These are phyloP conservation scores for Pristis pectinata DNA, from an alignment of 2,797 vertebrate species.

Conservation along the genomic window DNA sequence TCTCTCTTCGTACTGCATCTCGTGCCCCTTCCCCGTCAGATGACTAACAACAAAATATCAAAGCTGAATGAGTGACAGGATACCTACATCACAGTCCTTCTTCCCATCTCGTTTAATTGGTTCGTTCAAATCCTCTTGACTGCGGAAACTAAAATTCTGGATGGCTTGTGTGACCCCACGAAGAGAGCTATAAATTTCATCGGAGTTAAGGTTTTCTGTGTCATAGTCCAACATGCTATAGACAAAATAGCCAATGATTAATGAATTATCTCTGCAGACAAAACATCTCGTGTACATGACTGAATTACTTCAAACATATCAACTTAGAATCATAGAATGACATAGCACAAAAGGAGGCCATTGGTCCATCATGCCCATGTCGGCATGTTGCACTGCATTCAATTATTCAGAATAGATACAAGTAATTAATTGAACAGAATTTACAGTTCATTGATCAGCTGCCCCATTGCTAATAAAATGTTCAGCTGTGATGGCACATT, in stretches of 20 bases:
- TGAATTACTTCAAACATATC: slow-evolving; percentile 19
- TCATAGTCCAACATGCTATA: slow-evolving; percentile 91
- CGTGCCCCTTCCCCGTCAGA: neutral
- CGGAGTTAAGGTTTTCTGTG: slow-evolving; percentile 96
- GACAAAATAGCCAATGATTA: slow-evolving; percentile 21
- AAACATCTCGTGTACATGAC: neutral
- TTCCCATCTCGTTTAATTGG: slow-evolving; percentile 83
- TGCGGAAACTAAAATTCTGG: slow-evolving; percentile 94
- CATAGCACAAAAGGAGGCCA: neutral
- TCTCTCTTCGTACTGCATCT: neutral
- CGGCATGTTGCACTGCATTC: slow-evolving; percentile 5
- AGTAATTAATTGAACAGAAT: slow-evolving; percentile 9
- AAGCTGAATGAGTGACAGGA: neutral
- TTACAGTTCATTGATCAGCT: neutral
- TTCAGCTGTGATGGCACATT: slow-evolving; percentile 35
- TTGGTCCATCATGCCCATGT: neutral
- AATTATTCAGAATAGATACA: neutral
- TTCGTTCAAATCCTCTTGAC: slow-evolving; percentile 93
- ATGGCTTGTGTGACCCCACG: slow-evolving; percentile 95
- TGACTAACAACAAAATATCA: neutral
- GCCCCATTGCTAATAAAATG: slow-evolving; percentile 13
- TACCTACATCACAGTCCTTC: slow-evolving; percentile 84
- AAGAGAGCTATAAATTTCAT: slow-evolving; percentile 97
- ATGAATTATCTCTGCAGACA: neutral
- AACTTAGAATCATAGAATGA: slow-evolving; percentile 8